phyloP scores from a whole-genome alignment of 2,888 invertebrate species.

The Sinotaia quadrata region DNA sequence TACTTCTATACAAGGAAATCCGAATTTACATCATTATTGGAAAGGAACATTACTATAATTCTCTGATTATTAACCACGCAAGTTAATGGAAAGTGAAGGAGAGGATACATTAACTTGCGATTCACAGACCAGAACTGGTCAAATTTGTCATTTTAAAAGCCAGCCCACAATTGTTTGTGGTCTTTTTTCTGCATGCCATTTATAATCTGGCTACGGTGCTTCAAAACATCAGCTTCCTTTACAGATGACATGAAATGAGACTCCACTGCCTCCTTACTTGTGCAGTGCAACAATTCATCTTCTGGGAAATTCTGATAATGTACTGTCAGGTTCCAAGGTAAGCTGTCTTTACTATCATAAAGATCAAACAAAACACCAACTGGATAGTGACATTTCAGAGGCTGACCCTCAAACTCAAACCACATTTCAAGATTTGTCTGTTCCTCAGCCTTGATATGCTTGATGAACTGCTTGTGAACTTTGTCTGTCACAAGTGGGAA shows the following conservation, averaged over 20 bases:
- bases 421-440: slow-evolving; percentile 81
- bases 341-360: slow-evolving; percentile 73
- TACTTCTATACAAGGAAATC: no score
- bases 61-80: no score
- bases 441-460: slow-evolving; percentile 79
- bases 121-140: slow-evolving; percentile 99
- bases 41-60: no score
- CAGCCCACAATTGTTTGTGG: slow-evolving; percentile 95
- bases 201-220: slow-evolving; percentile 84
- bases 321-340: slow-evolving; percentile 95
- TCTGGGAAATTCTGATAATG: slow-evolving; percentile 95
- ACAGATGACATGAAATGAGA: slow-evolving; percentile 94
- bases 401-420: slow-evolving; percentile 92
- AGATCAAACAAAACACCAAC: slow-evolving; percentile 93
- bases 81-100: no score
- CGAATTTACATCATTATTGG: no score
- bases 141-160: slow-evolving; percentile 95
- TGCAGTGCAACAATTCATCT: slow-evolving; percentile 87
- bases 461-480: slow-evolving; percentile 88
- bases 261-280: slow-evolving; percentile 87
- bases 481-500: slow-evolving; percentile 96
- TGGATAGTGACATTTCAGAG: slow-evolving; percentile 87
- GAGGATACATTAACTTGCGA: slow-evolving; percentile 93
- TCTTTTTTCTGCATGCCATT: slow-evolving; percentile 84
- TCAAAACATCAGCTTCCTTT: slow-evolving; percentile 98